Evolutionary conservation across 1,140 invertebrate species (phyloP), one percentile per base, ranked within the genome.

Genomic region (Achatina immaculata): DNA sequence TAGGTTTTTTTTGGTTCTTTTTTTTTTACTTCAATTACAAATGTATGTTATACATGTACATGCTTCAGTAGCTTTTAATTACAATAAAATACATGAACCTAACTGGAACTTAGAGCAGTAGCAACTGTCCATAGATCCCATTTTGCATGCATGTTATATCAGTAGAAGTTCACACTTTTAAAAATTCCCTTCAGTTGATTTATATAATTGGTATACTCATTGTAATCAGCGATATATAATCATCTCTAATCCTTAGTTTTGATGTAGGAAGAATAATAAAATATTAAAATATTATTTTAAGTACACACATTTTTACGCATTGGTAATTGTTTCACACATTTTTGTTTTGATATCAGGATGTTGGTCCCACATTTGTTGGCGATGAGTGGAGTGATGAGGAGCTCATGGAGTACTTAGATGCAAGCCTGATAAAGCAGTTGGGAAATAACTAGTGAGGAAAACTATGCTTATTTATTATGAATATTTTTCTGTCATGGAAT

Each of bases 371-470:
- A 72, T 84, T 87, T 78, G 90, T 91, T 77, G 91, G 91, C 48
- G 91, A 92, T 88, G 88, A 89, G 84, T 87, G 85, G 81, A 90
- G 88, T 86, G 90, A 92, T 80, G 83, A 83, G n/a, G 86, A 90
- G 34, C 80, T 92, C 42, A 92, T 92, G 91, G 82, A 86, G 34
- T 89, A 89, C 84, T 85, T 92, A 48, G 88, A 88, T 66, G 92
- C 92, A 24, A 78, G 78, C 34, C 80, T 88, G 58, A 84, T 87
- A 14, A 86, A 88, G 62, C 82, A 90, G 43, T 83, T 90, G 28
- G 91, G 92, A 81, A 92, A 92, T 82, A 90, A 91, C 85, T 92
- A 89, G 91, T 92, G 87, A 89, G 87, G 42, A 34, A 14, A 76
- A 65, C 24, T 78, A 31, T 48, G 14, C 3, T 62, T 76, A 6